phyloP scores from a whole-genome alignment of 2,797 vertebrate genomes.

The Parambassis ranga region DNA sequence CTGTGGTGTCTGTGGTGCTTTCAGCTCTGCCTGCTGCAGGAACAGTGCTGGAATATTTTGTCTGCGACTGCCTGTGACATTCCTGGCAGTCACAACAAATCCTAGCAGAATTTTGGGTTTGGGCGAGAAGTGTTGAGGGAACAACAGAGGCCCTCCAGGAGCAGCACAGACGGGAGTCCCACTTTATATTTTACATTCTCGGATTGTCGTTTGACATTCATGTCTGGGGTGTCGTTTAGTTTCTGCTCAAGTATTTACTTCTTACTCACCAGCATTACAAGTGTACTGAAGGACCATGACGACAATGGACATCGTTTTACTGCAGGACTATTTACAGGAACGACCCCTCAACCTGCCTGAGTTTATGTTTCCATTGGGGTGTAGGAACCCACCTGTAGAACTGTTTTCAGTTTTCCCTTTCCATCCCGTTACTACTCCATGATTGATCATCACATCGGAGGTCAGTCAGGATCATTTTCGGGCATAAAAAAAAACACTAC shows the following conservation, averaged over 20 bases:
- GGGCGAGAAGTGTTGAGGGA: conserved; percentile 35
- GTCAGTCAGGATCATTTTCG: too few species aligned
- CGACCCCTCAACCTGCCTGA: too few species aligned
- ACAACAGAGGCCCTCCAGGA: not conserved
- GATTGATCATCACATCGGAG: too few species aligned
- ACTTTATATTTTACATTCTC: not conserved
- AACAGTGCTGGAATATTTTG: conserved; percentile 29
- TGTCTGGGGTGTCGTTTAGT: not conserved
- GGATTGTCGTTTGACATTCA: not conserved
- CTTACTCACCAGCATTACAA: not conserved
- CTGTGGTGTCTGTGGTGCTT: not conserved
- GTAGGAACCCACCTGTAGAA: too few species aligned
- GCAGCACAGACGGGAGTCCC: not conserved
- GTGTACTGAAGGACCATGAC: too few species aligned
- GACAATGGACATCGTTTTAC: too few species aligned
- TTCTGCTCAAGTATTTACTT: not conserved
- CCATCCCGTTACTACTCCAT: too few species aligned
- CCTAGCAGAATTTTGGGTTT: conserved; percentile 51
- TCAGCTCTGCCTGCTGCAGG: not conserved
- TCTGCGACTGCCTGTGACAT: conserved; percentile 53
- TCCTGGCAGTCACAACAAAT: conserved; percentile 55
- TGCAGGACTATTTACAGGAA: too few species aligned
- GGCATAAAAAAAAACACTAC: too few species aligned
- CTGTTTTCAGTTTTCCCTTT: too few species aligned
- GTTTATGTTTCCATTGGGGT: too few species aligned